These are phyloP conservation scores for Drosophila putrida DNA, from an alignment of 2,888 invertebrate genomes.

Conservation along the genomic window DNA sequence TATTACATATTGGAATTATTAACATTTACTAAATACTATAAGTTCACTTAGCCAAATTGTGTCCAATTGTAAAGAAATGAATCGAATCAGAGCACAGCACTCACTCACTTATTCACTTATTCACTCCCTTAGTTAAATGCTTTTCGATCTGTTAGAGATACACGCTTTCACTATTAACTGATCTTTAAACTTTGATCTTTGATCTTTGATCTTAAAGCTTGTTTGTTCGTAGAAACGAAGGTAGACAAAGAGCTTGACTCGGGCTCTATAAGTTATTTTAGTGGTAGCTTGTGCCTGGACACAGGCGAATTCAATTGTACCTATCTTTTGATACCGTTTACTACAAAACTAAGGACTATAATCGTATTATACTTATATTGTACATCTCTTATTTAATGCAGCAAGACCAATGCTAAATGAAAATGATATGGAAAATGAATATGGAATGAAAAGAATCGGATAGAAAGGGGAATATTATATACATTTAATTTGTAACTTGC, in stretches of 20 bases:
- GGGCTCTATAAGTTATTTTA: constrained; percentile 56
- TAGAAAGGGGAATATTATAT: constrained; percentile 11
- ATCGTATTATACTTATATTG: constrained; percentile 67
- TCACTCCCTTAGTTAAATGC: constrained; percentile 59
- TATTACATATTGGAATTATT: constrained; percentile 39
- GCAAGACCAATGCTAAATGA: constrained; percentile 64
- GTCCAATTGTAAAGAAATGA: constrained; percentile 58
- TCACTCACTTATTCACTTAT: constrained; percentile 11
- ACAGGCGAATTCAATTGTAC: constrained; percentile 78
- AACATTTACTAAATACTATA: constrained; percentile 24
- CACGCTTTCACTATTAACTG: constrained; percentile 12
- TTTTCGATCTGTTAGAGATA: constrained; percentile 14
- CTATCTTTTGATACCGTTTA: constrained; percentile 82
- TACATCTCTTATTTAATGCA: constrained; percentile 54
- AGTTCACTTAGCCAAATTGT: constrained; percentile 69
- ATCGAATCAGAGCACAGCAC: constrained; percentile 31
- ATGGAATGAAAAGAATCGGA: background rate
- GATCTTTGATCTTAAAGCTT: constrained; percentile 17
- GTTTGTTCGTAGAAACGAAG: constrained; percentile 27
- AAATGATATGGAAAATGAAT: constrained; percentile 2
- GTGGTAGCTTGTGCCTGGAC: constrained; percentile 64
- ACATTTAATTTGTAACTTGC: constrained; percentile 34
- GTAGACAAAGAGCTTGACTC: constrained; percentile 29
- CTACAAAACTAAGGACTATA: constrained; percentile 83
- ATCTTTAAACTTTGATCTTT: constrained; percentile 22